Percentiles rank a stretch among this genome's conserved stretches.
These are phyloP conservation scores for Hirtodrosophila confusa DNA, from an alignment of 2,888 invertebrate species.

Conservation along the genomic window DNA sequence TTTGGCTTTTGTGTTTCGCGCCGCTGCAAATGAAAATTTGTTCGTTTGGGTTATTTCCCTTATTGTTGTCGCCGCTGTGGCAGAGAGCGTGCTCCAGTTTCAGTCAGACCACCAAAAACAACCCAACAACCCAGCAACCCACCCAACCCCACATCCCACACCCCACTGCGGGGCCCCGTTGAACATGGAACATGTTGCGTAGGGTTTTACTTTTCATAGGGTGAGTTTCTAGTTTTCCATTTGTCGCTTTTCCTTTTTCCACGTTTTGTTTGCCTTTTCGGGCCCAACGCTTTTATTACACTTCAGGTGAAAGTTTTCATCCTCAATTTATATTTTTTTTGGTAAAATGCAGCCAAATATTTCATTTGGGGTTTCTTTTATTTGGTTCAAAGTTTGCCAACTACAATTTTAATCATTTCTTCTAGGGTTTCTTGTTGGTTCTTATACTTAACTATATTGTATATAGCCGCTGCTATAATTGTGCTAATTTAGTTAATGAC, in stretches of 20 bases:
- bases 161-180: constrained; percentile 12
- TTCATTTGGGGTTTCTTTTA: neutral
- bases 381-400: constrained; percentile 1
- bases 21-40: constrained; percentile 52
- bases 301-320: constrained; percentile 34
- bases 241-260: constrained; percentile 14
- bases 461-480: constrained; percentile 7
- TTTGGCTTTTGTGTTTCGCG: constrained; percentile 34
- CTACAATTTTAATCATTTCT: constrained; percentile 11
- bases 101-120: constrained; percentile 10
- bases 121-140: constrained; percentile 4
- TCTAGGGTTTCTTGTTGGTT: neutral
- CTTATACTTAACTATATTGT: constrained; percentile 1
- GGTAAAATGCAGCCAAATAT: constrained; percentile 4
- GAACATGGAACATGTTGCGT: constrained; percentile 78
- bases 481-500: constrained; percentile 44
- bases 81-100: constrained; percentile 64
- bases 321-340: neutral
- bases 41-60: constrained; percentile 47
- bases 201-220: constrained; percentile 54
- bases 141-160: neutral
- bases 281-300: constrained; percentile 12
- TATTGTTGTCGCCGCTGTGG: constrained; percentile 28
- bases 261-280: constrained; percentile 19
- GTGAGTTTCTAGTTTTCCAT: constrained; percentile 30